These are phyloP conservation scores for Eulemur albifrons DNA, from an alignment of 2,797 vertebrate species.

Conservation along the genomic window DNA sequence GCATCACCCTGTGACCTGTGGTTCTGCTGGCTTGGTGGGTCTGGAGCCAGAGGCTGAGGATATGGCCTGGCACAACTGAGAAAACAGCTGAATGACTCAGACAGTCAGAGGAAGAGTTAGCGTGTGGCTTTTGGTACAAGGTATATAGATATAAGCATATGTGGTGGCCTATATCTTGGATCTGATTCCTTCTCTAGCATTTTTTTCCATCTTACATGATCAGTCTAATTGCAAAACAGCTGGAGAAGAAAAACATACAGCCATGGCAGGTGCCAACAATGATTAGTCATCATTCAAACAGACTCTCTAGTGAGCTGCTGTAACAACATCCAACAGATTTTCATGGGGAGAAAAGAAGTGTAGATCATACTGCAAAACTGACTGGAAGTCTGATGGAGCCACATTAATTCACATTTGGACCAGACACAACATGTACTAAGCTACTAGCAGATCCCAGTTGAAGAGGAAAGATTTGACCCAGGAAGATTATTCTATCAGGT, in stretches of 20 bases:
- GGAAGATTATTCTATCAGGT: not conserved
- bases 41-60: not conserved
- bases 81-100: not conserved
- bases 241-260: not conserved
- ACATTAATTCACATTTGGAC: not conserved
- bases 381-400: not conserved
- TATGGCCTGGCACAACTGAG: not conserved
- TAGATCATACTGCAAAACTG: not conserved
- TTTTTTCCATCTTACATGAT: not conserved
- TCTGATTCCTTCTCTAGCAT: not conserved
- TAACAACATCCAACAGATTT: not conserved
- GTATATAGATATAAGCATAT: not conserved
- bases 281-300: not conserved
- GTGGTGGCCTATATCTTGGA: not conserved
- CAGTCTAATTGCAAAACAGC: not conserved
- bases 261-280: not conserved
- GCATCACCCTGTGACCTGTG: accelerated
- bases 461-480: not conserved
- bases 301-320: not conserved
- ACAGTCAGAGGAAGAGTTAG: not conserved
- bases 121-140: not conserved
- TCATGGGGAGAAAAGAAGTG: not conserved
- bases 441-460: not conserved
- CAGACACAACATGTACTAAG: not conserved
- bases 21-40: not conserved